These are phyloP conservation scores for Chloroclysta siterata DNA, from an alignment of 2,888 invertebrate species.

Conservation along the genomic window DNA sequence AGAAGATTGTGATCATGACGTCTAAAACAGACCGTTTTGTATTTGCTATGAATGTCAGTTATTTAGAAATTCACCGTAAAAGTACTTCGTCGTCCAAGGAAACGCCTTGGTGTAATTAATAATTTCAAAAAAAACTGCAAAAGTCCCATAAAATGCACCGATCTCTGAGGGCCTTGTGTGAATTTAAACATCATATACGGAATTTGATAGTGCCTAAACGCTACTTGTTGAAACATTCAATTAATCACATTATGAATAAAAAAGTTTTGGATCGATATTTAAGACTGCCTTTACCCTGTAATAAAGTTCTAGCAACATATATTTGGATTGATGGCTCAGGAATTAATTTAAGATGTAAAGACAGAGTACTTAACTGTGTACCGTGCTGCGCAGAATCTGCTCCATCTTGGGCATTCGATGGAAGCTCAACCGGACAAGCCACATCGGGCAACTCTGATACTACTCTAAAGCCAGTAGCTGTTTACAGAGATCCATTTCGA, in stretches of 20 bases:
- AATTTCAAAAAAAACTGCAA: constrained; percentile 7
- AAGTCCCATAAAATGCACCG: constrained; percentile 8
- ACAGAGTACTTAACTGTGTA: constrained; percentile 86
- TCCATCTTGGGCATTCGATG: constrained; percentile 96
- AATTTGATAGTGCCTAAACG: constrained; percentile 46
- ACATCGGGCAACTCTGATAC: constrained; percentile 94
- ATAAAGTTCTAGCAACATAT: constrained; percentile 88
- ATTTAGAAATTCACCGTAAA: constrained; percentile 11
- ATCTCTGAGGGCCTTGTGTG: background rate
- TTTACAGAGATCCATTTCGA: constrained; percentile 96
- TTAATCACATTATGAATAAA: constrained; percentile 77
- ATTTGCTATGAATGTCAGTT: background rate
- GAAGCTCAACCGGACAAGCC: constrained; percentile 95
- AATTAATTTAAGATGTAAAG: constrained; percentile 88
- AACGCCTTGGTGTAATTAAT: background rate
- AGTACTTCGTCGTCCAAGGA: too few species aligned
- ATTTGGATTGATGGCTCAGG: constrained; percentile 93
- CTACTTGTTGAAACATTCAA: constrained; percentile 65
- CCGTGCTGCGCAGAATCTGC: constrained; percentile 83
- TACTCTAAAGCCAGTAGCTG: constrained; percentile 92
- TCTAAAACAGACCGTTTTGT: background rate
- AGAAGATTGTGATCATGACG: background rate
- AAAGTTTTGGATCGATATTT: constrained; percentile 82
- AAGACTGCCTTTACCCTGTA: constrained; percentile 84
- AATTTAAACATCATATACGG: constrained; percentile 4